These are phyloP conservation scores for Gobio occitaniae DNA, from an alignment of 2,797 vertebrate genomes.

Conservation along the genomic window DNA sequence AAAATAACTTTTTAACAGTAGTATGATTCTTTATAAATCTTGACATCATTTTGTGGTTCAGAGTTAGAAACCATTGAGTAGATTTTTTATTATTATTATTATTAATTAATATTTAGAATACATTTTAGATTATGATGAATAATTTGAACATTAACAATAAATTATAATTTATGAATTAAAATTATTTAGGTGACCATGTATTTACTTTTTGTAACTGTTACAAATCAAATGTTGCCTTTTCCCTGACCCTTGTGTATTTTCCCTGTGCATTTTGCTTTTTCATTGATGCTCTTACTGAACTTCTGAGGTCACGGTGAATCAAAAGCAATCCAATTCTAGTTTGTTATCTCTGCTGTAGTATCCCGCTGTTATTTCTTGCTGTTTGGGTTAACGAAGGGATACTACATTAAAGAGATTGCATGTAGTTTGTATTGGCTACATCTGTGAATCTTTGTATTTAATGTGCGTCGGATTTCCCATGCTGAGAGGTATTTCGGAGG, in stretches of 20 bases:
- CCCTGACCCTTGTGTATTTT: background rate
- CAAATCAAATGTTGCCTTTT: background rate
- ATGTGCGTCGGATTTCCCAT: conserved; percentile 18
- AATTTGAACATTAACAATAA: background rate
- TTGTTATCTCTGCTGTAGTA: conserved; percentile 24
- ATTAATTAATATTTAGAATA: background rate
- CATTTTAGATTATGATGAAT: background rate
- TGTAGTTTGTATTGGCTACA: conserved; percentile 33
- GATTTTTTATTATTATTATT: background rate
- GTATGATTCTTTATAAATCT: background rate
- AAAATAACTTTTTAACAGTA: background rate
- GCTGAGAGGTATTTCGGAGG: conserved; percentile 40
- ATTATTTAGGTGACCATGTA: background rate
- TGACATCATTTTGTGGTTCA: background rate
- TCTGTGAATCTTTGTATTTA: conserved; percentile 22
- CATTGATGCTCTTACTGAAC: conserved; percentile 24
- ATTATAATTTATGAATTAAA: background rate
- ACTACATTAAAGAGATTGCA: conserved; percentile 32
- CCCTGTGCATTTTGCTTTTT: background rate
- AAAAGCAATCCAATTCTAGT: conserved; percentile 26
- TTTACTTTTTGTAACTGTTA: background rate
- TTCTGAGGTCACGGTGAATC: conserved; percentile 17
- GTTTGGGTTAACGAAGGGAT: conserved; percentile 34
- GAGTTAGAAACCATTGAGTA: background rate
- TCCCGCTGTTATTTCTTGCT: conserved; percentile 22